Base-by-base conservation (phyloP, 1,140 invertebrate species). In the Pseudobourletiella spinata region DNA sequence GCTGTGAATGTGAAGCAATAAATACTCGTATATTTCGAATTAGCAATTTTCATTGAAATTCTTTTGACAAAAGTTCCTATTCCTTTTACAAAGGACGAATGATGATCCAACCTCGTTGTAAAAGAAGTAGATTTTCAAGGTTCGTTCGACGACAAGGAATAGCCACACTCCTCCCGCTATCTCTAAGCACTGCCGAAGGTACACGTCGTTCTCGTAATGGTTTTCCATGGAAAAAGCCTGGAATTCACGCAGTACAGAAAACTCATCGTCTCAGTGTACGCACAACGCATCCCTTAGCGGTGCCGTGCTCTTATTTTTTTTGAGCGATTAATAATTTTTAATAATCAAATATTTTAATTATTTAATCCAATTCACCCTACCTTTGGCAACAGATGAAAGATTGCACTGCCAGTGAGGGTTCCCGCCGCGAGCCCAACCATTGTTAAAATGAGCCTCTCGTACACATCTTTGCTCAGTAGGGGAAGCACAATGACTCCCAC, bases 371-470 rank as follows among this genome's bases (percentile, higher is more conserved):
- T 60, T 14, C 68, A 76, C 83, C n/a, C n/a, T n/a, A n/a, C n/a
- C 74, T 84, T 81, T 14, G 84, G 83, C 22, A 85, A 76, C 11
- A 85, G 76, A 68, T 84, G 81, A 63, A 86, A 80, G 28, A 84
- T 72, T 4, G 80, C 78, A 64, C 79, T 83, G 15, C 81, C 82
- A 32, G 78, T 77, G 18, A 86, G 73, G 46, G 80, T 82, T 3
- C 83, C 83, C 18, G 84, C 83, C 25, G 84, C 84, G 20, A 85
- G 72, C 8, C 82, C 82, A 57, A 85, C 77, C 68, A 84, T 76
- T 44, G 79, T 75, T 22, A 80, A 82, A 24, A 86, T 73, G n/a
- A 84, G 69, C 57, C 76, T 70, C 57, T 81, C 78, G 73, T 83
- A 85, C 35, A 78, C 74, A 18, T 72, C 70, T 63, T 80, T 80